phyloP scores from a whole-genome alignment of 1,140 invertebrate species.

The Oreohelix idahoensis region DNA sequence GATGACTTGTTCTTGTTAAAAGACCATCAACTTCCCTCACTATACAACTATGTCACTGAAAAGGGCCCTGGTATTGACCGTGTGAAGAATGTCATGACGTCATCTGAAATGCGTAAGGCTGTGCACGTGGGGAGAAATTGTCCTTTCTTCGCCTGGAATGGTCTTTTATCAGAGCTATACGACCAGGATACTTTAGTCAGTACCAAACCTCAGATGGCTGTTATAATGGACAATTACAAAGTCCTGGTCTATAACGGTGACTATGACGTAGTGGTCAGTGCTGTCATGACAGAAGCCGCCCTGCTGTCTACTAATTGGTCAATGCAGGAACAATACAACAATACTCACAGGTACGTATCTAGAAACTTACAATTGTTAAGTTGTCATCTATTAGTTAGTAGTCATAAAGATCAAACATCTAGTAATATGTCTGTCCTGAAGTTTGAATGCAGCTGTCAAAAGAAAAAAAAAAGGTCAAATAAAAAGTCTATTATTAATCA shows the following conservation, averaged over 20 bases:
- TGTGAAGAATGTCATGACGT: background rate
- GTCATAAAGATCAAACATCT: no score
- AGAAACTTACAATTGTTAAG: no score
- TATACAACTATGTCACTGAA: conserved; percentile 20
- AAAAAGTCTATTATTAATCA: no score
- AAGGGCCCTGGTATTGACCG: background rate
- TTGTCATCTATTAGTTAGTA: no score
- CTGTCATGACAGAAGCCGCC: background rate
- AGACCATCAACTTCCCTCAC: background rate
- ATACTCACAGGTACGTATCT: background rate
- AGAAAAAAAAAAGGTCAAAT: no score
- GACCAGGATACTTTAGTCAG: background rate
- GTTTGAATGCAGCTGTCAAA: no score
- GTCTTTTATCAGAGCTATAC: background rate
- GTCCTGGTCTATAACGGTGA: conserved; percentile 22
- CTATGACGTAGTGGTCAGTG: conserved; percentile 1
- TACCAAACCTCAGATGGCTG: background rate
- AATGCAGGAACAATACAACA: conserved; percentile 11
- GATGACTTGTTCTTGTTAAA: background rate
- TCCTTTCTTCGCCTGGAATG: background rate
- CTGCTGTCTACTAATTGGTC: background rate
- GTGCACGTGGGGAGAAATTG: background rate
- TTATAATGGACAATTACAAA: conserved; percentile 24
- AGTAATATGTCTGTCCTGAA: no score
- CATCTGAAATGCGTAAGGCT: background rate